Evolutionary conservation across 2,888 invertebrate species (phyloP), one percentile per base, ranked within the genome.

Genomic region (Tanypteryx hageni): DNA sequence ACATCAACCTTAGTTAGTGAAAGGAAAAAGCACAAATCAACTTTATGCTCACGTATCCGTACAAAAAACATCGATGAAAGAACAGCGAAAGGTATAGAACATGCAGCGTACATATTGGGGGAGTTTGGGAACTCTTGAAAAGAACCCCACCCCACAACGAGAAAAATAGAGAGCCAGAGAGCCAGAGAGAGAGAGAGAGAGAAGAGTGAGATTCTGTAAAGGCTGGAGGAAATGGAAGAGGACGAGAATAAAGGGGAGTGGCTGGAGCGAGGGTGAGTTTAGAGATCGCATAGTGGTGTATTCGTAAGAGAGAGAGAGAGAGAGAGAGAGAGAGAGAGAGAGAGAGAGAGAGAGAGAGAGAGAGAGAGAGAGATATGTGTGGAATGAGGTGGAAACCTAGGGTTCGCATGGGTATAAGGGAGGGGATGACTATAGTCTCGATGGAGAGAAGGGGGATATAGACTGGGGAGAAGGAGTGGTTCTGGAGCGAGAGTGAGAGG

Each of bases 161-260:
- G 11, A 76, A 13, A 22, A 11, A 10, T 61, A 13, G 22, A 76
- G 22, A 22, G 13, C 76, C 22, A 76, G 76, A 76, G 27, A 76
- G 27, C n/a, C n/a, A 13, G 68, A 68, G n/a, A 68, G 11, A 22
- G 27, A 76, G 27, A 76, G 13, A 76, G 76, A 13, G 11, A 44
- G 11, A 27, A 76, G 76, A 76, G 22, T 61, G 61, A 61, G 61
- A 13, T 61, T 44, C 44, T 44, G 44, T 44, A 44, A 27, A 22
- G 11, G 22, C 9, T 10, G 11, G 11, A 68, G 68, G 68, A 68
- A 22, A 68, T 68, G 76, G 76, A 27, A 76, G 27, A 27, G 22
- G 76, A 76, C 22, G 76, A 76, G 27, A 27, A 76, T 76, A 76
- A 76, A 76, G 22, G 76, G 76, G 76, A 76, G 76, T 76, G 76